Base-by-base conservation (phyloP, 2,888 invertebrate genomes). In the Aricia artaxerxes region DNA sequence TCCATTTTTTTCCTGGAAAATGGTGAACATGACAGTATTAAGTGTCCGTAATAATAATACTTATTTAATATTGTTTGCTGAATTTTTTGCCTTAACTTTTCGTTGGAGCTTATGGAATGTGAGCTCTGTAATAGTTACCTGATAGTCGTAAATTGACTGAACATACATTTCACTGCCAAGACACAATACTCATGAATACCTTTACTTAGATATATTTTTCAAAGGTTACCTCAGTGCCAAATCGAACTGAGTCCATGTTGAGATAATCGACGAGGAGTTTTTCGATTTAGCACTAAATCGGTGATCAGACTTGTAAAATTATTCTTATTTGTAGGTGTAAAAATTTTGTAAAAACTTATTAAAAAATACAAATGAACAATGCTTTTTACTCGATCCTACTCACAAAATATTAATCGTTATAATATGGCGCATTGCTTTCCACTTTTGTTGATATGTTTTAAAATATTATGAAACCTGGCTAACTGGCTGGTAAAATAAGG, bases 151-250 rank as follows among this genome's bases (percentile, higher is more conserved):
- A 13, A 9, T 69, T 4, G 69, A 69, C 35, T 38, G 35, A 13
- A 69, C 35, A 38, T 77, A 40, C 16, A 4, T 13, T 7, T 61
- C 16, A 57, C 53, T 64, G 61, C 64, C 24, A 72, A 72, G 72
- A 24, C 31, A 35, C 61, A 75, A 84, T 81, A 82, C 81, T 73
- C 77, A 81, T 77, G 79, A 79, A 78, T 79, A 76, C 40, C 40
- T 79, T 80, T 24, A 24, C 24, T 24, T 79, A 84, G 82, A 82
- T 79, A 79, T 81, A 85, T 86, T 88, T 89, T 88, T 88, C 87
- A 89, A 89, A 88, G 88, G 89, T 90, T 90, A 88, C 88, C 85
- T 81, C 80, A 80, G 80, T 82, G 81, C 81, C 81, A 78, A 80
- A 81, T 82, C 80, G 82, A 73, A 79, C 81, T 80, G 83, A 84